Base-by-base conservation (phyloP, 64 coral and sea anemone species). In the Catalaphyllia jardinei region DNA sequence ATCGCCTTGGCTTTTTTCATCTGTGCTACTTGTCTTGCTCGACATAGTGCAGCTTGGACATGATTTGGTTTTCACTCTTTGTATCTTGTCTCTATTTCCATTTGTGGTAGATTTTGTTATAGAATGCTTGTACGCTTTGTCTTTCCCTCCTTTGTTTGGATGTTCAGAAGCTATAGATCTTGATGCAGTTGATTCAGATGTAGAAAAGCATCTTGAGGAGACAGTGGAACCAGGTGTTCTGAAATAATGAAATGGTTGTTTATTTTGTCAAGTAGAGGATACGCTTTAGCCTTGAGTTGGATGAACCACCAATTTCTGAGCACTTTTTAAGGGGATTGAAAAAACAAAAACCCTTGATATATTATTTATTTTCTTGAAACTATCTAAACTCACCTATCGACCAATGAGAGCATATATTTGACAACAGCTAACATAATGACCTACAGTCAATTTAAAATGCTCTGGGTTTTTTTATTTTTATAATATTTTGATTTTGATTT, bases 21-120 rank as follows among this genome's bases (percentile, higher is more conserved):
- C 31, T 15, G 10, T n/a, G 10, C 24, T 27, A 12, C 27, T 51
- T 12, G n/a, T 24, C n/a, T 63, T 49, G 22, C 49, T 51, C 4
- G n/a, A 61, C n/a, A 85, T 3, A 39, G 81, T 14, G 14, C 81
- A 28, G 24, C 81, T 51, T 49, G 81, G 81, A 6, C 19, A 85
- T 1, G 62, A 85, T 51, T 85, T 85, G 24, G 62, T 71, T 85
- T 85, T 71, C 17, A 63, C 27, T 15, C 60, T n/a, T 18, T 71
- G 62, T 29, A 17, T 25, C 39, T 17, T 10, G 1, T 51, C 62
- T 28, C 63, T 85, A 71, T 85, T 18, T 50, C 13, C 33, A 49
- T 14, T 28, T 7, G 39, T 22, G 24, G 31, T 51, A 6, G 81
- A 85, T 85, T 85, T 67, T 42, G 62, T 50, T 24, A 24, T 52